Evolutionary conservation across 2,888 invertebrate genomes (phyloP).

Genomic region (Phaedon cochleariae): DNA sequence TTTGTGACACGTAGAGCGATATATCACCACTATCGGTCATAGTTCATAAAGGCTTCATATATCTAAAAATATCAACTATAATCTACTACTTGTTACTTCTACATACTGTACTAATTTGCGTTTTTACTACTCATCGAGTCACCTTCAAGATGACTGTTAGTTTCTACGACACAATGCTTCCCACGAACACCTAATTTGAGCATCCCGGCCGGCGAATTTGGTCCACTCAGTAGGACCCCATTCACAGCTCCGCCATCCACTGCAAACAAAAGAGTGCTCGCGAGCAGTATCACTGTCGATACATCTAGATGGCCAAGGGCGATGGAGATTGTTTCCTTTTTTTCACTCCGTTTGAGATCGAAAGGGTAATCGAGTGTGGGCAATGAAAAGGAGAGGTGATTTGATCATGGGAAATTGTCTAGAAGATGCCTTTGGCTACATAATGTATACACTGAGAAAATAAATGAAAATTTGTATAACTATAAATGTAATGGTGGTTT

Average conservation of each 20-base stretch:
- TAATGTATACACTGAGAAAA: too few species aligned
- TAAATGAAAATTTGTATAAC: too few species aligned
- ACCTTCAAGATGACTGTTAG: too few species aligned
- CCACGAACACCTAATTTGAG: not conserved
- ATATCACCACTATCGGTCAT: too few species aligned
- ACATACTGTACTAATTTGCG: too few species aligned
- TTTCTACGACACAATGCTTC: too few species aligned
- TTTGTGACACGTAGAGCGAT: too few species aligned
- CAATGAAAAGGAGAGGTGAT: constrained; percentile 6
- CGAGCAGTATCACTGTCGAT: constrained; percentile 28
- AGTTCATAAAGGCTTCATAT: too few species aligned
- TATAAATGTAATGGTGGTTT: too few species aligned
- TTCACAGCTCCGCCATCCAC: not conserved
- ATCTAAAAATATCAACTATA: too few species aligned
- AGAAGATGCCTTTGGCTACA: not conserved
- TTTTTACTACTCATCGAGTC: too few species aligned
- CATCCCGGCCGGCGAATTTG: not conserved
- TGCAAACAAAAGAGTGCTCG: constrained; percentile 28
- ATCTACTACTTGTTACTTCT: too few species aligned
- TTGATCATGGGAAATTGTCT: constrained; percentile 9
- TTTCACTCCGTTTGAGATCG: constrained; percentile 25
- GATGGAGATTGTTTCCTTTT: constrained; percentile 23
- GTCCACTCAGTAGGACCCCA: not conserved
- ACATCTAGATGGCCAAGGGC: constrained; percentile 24
- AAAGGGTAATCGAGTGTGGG: constrained; percentile 25